A percentile compares a stretch with the other conserved stretches of the same genome.
phyloP scores from a whole-genome alignment of 2,113 vertebrate species.

The Nibea coibor region DNA sequence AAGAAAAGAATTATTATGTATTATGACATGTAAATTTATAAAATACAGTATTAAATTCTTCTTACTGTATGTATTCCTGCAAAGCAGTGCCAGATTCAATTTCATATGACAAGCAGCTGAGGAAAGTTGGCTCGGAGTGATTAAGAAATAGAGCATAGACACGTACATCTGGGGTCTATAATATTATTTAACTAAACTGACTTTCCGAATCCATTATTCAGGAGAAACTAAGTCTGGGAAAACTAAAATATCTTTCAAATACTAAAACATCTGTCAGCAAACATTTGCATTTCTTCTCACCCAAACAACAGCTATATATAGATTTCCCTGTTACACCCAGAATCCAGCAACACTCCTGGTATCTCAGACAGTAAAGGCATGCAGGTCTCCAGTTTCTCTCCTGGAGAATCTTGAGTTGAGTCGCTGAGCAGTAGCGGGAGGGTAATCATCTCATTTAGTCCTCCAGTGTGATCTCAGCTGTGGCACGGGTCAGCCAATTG shows the following conservation, averaged over 20 bases:
- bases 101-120: conserved; percentile 33
- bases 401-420: background rate
- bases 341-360: conserved; percentile 2
- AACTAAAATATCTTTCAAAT: background rate
- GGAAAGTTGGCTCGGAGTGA: conserved; percentile 39
- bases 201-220: background rate
- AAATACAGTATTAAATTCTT: conserved; percentile 24
- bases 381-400: conserved; percentile 14
- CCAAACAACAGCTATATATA: conserved; percentile 17
- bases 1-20: background rate
- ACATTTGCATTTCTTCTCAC: background rate
- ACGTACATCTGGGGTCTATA: conserved; percentile 21
- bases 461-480: conserved; percentile 12
- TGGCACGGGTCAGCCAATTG: conserved; percentile 15
- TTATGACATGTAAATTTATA: conserved; percentile 24
- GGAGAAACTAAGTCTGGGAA: background rate
- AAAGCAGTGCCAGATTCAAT: conserved; percentile 34
- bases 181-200: background rate
- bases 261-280: conserved; percentile 11
- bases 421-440: background rate
- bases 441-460: conserved; percentile 26
- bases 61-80: conserved; percentile 7
- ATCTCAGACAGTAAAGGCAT: conserved; percentile 4
- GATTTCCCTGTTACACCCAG: conserved; percentile 12
- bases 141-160: conserved; percentile 45